A percentile compares a stretch with the other conserved stretches of the same genome.
These are phyloP conservation scores for Chaunax sp. DNA, from an alignment of 2,797 vertebrate species.

Conservation along the genomic window DNA sequence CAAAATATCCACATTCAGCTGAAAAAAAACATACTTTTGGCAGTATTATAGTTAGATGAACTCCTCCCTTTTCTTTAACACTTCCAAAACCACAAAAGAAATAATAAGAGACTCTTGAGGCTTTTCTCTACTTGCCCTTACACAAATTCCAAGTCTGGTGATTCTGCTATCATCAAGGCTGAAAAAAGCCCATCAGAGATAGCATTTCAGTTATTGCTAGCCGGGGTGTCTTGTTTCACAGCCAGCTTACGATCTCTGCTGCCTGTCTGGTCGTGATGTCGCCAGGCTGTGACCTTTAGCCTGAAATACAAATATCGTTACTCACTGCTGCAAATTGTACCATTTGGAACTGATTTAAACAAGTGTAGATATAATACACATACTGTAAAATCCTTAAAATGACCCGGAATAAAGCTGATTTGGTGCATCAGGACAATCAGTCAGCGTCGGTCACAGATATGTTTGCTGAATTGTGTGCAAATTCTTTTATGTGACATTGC, in stretches of 20 bases:
- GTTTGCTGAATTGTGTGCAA: background rate
- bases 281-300: slow-evolving; percentile 69
- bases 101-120: background rate
- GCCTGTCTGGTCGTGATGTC: slow-evolving; percentile 63
- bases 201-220: slow-evolving; percentile 36
- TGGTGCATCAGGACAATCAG: background rate
- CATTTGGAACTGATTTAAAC: slow-evolving; percentile 21
- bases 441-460: background rate
- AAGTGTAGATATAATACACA: background rate
- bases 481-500: no score
- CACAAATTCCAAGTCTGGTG: slow-evolving; percentile 15
- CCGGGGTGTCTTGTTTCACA: slow-evolving; percentile 64
- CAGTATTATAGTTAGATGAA: background rate
- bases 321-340: slow-evolving; percentile 30
- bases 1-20: background rate
- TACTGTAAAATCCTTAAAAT: background rate
- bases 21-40: background rate
- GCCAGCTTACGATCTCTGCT: slow-evolving; percentile 29
- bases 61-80: slow-evolving; percentile 1
- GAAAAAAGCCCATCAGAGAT: slow-evolving; percentile 47
- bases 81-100: background rate
- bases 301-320: slow-evolving; percentile 52
- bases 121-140: slow-evolving; percentile 3
- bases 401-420: background rate
- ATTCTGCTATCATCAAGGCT: slow-evolving; percentile 38